These are phyloP conservation scores for Brachyptera putata DNA, from an alignment of 2,888 invertebrate genomes.

Conservation along the genomic window DNA sequence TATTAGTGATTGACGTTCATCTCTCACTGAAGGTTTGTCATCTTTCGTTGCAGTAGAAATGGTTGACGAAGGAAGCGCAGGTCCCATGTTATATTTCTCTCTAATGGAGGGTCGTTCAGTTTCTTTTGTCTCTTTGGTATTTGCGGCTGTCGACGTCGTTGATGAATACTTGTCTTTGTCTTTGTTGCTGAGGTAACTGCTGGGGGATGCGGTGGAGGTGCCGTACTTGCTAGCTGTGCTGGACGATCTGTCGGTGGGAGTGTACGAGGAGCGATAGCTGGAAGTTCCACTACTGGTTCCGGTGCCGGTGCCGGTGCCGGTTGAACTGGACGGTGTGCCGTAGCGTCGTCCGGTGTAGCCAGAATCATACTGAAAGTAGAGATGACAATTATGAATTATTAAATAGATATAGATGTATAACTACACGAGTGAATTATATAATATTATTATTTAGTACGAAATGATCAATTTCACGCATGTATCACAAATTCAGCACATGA, in stretches of 20 bases:
- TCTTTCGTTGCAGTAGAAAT: background rate
- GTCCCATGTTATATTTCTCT: conserved; percentile 23
- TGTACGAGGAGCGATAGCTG: conserved; percentile 7
- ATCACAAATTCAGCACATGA: no score
- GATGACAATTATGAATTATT: background rate
- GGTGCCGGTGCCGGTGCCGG: conserved; percentile 2
- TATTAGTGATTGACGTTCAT: conserved; percentile 4
- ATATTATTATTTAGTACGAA: no score
- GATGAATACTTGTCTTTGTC: conserved; percentile 14
- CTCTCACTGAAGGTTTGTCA: background rate
- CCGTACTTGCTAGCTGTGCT: conserved; percentile 1
- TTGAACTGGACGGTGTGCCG: conserved; percentile 10
- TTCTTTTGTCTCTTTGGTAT: conserved; percentile 22
- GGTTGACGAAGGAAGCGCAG: conserved; percentile 1
- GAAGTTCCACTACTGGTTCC: background rate
- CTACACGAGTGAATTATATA: no score
- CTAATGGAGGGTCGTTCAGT: conserved; percentile 24
- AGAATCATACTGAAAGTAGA: conserved; percentile 12
- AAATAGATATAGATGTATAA: no score
- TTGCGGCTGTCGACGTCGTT: background rate
- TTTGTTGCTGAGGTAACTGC: conserved; percentile 26
- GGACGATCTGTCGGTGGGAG: conserved; percentile 2
- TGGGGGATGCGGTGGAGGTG: background rate
- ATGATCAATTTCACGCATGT: no score
- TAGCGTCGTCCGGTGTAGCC: conserved; percentile 20